Percentiles rank a stretch among this genome's conserved stretches.
phyloP scores from a whole-genome alignment of 2,888 invertebrate genomes.

The Nudaria mundana region DNA sequence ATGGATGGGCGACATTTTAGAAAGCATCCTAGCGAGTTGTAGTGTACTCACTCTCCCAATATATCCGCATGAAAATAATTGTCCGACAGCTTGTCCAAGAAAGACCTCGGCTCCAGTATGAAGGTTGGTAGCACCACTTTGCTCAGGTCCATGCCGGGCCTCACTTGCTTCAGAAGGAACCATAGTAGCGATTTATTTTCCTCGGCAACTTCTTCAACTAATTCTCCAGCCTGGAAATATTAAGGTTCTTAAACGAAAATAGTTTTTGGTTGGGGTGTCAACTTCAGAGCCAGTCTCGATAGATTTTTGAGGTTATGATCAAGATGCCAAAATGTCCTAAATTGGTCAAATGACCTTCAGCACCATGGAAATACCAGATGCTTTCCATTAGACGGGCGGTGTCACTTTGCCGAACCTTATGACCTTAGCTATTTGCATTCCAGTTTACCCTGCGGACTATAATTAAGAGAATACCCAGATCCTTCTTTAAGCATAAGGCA shows the following conservation, averaged over 20 bases:
- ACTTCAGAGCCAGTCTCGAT: no score
- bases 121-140: conserved; percentile 96
- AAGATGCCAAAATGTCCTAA: no score
- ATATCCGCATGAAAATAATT: conserved; percentile 97
- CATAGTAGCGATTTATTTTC: conserved; percentile 97
- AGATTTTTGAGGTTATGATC: no score
- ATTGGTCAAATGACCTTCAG: no score
- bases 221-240: conserved; percentile 85
- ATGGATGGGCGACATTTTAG: background rate
- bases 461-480: no score
- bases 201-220: conserved; percentile 95
- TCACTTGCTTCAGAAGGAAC: conserved; percentile 96
- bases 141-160: conserved; percentile 97
- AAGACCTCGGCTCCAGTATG: conserved; percentile 95
- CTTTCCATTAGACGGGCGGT: no score
- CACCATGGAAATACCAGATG: no score
- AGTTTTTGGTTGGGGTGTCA: no score
- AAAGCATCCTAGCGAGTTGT: background rate
- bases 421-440: no score
- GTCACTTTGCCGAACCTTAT: no score
- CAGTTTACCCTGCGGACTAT: no score
- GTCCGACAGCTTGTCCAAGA: conserved; percentile 95
- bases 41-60: conserved; percentile 85
- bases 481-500: no score
- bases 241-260: background rate